Evolutionary conservation across 1,140 invertebrate species (phyloP), one percentile per base, ranked within the genome.

Genomic region (Sipha flava): DNA sequence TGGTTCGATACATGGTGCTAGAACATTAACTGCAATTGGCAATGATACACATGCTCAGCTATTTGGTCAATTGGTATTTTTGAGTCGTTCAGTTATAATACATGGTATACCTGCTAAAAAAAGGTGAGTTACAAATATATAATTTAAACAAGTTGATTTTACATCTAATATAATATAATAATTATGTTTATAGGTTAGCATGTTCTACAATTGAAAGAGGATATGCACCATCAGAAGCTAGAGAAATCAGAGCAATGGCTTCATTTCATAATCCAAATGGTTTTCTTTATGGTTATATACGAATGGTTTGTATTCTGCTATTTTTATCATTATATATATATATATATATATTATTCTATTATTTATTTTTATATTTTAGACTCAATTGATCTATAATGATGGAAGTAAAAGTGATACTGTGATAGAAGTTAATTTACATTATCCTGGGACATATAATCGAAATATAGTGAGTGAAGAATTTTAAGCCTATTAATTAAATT

Each of bases 241-340:
- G 91, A 80, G 94, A 97, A 87, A 87, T 96, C 43, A 88, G 93
- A 68, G 94, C 90, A 7, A 94, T 97, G 81, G 95, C 94, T 5
- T 96, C 94, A 0, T 97, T 97, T 85, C 94, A 97, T 87, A 93
- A 96, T 88, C 94, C 94, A 0, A 87, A 89, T 12, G 94, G 95
- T 0, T 94, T 91, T 86, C 92, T 94, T 2, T 92, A 90, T 84
- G 95, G 96, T 23, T 96, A 95, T 83, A 89, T 98, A 29, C 89
- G 92, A 86, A 91, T 97, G 91, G 92, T 93, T 85, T 80, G 59
- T 80, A 47, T 26, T 66, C 45, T 80, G 81, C 34, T 47, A 0
- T 54, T 68, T 34, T 79, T 62, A 34, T 80, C 75, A 31, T 40
- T 43, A 80, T 43, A 79, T 80, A 45, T 40, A 29, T 2, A 59